Evolutionary conservation across 1,140 invertebrate genomes (phyloP).

Genomic region (Aphelenchoides fujianensis): DNA sequence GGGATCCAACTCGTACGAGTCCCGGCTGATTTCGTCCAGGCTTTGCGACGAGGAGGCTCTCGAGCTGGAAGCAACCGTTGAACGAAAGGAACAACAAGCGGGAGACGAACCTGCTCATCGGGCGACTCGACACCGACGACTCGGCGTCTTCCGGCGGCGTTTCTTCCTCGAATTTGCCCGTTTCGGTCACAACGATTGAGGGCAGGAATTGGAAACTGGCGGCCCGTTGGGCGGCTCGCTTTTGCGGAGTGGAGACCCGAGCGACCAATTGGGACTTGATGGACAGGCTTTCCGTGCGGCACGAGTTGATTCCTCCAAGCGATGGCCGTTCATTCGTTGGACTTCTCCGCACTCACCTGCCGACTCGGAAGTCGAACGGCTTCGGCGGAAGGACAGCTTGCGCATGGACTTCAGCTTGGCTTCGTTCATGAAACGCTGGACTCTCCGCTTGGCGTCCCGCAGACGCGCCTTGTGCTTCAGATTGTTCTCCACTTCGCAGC

Average conservation of each 20-base stretch:
- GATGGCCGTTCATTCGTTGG: neutral
- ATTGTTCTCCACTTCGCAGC: slow-evolving; percentile 30
- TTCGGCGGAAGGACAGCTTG: slow-evolving; percentile 32
- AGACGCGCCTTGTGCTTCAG: slow-evolving; percentile 27
- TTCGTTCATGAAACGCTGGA: slow-evolving; percentile 27
- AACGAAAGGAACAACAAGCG: too few relatives aligned
- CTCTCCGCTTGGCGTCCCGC: slow-evolving; percentile 28
- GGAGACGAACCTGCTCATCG: neutral
- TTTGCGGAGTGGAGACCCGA: slow-evolving; percentile 18
- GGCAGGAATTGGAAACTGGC: slow-evolving; percentile 33
- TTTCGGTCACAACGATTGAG: slow-evolving; percentile 29
- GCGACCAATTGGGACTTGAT: slow-evolving; percentile 14
- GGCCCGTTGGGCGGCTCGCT: slow-evolving; percentile 21
- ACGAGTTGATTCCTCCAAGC: slow-evolving; percentile 21
- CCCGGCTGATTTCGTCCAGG: neutral
- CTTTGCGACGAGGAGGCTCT: slow-evolving; percentile 6
- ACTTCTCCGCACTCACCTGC: slow-evolving; percentile 9
- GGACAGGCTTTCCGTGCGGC: slow-evolving; percentile 10
- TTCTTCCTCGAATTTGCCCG: neutral
- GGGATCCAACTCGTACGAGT: neutral
- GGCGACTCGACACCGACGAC: neutral
- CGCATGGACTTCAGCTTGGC: slow-evolving; percentile 20
- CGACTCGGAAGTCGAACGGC: slow-evolving; percentile 20
- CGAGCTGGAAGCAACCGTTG: slow-evolving; percentile 1
- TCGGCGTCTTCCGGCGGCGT: neutral